Base-by-base conservation (phyloP, 92 coral and sea anemone species). In the Phenganax subtilis region DNA sequence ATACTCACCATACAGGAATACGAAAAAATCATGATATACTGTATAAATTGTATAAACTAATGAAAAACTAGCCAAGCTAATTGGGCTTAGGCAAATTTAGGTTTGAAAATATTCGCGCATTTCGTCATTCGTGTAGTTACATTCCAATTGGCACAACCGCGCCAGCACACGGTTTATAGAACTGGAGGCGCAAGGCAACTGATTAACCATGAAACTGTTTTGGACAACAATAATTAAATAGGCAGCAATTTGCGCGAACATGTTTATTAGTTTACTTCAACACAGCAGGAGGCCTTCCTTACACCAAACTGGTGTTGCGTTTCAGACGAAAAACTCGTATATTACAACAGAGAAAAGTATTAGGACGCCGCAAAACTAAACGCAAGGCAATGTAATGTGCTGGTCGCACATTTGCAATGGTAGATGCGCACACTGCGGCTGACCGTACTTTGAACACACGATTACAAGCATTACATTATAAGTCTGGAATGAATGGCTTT, bases 301-400 rank as follows among this genome's bases (percentile, higher is more conserved):
- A 52, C 75, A 44, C 47, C 51, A 75, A 67, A 47, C 83, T 63
- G 74, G 74, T 79, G 57, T 79, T 79, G 83, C 83, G 69, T 79
- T 79, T 79, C 83, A 64, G 44, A 14, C 29, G 73, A 53, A 68
- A 20, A 12, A 12, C 60, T 54, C 20, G 16, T 63, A 79, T 54
- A 28, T 59, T 58, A 28, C 69, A 73, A 51, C 51, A 62, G 73
- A 15, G 16, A 54, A 29, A 47, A 9, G 53, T 61, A 55, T 27
- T 67, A 51, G 53, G 52, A 79, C 8, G 20, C 55, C 27, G 25
- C 15, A 63, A 63, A 14, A 79, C 53, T 51, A 11, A 52, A 79
- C 12, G n/a, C 12, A 16, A 44, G 54, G 27, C 30, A 53, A 61
- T 51, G 64, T 25, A 29, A 53, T 20, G 51, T 47, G 56, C 17